Percentiles rank a stretch among this genome's conserved stretches.
These are phyloP conservation scores for Parambassis ranga DNA, from an alignment of 2,797 vertebrate genomes.

Conservation along the genomic window DNA sequence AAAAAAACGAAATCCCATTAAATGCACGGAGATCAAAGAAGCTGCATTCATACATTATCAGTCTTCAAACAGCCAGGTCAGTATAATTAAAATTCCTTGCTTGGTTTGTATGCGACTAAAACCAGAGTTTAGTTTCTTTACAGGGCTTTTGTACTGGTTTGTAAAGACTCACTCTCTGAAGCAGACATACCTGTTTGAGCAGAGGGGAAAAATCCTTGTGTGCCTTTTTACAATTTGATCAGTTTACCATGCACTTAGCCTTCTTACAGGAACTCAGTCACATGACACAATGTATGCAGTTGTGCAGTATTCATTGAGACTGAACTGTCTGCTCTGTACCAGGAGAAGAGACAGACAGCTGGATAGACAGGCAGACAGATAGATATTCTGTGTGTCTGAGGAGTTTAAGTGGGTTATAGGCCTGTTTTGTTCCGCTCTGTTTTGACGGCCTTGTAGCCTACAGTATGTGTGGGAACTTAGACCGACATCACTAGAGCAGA, in stretches of 20 bases:
- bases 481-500: conserved; percentile 51
- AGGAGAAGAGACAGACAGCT: background rate
- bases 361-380: conserved; percentile 1
- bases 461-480: conserved; percentile 54
- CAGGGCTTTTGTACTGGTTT: background rate
- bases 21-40: conserved; percentile 23
- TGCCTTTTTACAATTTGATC: background rate
- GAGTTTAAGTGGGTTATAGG: conserved; percentile 26
- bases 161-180: background rate
- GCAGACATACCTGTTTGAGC: conserved; percentile 2
- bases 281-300: background rate
- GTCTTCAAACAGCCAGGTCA: conserved; percentile 5
- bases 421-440: conserved; percentile 40
- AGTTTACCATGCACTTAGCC: conserved; percentile 11
- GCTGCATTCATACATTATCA: conserved; percentile 11
- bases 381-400: too few relatives aligned
- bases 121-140: conserved; percentile 1
- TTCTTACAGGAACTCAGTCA: background rate
- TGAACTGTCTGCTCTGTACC: too few relatives aligned
- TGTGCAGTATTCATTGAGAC: background rate
- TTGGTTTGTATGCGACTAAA: background rate
- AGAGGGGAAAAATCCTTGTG: background rate
- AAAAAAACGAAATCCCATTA: conserved; percentile 1
- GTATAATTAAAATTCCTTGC: background rate
- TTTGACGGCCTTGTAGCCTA: conserved; percentile 28